phyloP scores from a whole-genome alignment of 2,797 vertebrate species.

The Hybognathus amarus region DNA sequence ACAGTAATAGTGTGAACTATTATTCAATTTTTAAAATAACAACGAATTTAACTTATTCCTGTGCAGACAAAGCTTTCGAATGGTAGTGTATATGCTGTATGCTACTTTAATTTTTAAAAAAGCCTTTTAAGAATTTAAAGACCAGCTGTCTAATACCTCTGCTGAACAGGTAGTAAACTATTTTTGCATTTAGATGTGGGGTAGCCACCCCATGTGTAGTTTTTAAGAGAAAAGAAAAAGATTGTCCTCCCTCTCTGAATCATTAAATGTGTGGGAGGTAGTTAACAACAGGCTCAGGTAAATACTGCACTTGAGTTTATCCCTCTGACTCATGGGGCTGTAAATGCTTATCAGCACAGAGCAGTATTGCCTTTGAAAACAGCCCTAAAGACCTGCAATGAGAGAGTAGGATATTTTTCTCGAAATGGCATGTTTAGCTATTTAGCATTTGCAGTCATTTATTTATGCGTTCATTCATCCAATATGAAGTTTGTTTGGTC shows the following conservation, averaged over 20 bases:
- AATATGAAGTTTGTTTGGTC: conserved; percentile 69
- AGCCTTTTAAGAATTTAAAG: neutral
- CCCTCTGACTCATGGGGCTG: conserved; percentile 70
- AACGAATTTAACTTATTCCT: neutral
- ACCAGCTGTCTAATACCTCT: conserved; percentile 9
- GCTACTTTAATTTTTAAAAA: neutral
- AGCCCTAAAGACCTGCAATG: conserved; percentile 30
- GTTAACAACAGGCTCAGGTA: conserved; percentile 72
- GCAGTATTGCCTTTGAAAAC: conserved; percentile 47
- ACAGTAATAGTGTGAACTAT: neutral
- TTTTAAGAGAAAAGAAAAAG: conserved; percentile 66
- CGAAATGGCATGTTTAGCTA: neutral
- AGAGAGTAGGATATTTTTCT: conserved; percentile 2
- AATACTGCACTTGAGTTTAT: conserved; percentile 71
- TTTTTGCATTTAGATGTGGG: conserved; percentile 72
- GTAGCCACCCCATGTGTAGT: conserved; percentile 66
- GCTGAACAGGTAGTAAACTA: conserved; percentile 62
- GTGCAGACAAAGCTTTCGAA: conserved; percentile 13
- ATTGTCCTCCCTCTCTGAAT: conserved; percentile 68
- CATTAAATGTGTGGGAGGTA: conserved; percentile 74
- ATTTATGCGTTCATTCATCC: conserved; percentile 47
- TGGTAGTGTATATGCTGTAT: conserved; percentile 57
- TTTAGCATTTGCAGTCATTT: conserved; percentile 30
- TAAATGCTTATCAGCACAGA: conserved; percentile 70
- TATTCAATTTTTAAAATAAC: neutral